Conservation (phyloP, 2,797 vertebrate genomes). For the Ptychadena robeensis region DNA sequence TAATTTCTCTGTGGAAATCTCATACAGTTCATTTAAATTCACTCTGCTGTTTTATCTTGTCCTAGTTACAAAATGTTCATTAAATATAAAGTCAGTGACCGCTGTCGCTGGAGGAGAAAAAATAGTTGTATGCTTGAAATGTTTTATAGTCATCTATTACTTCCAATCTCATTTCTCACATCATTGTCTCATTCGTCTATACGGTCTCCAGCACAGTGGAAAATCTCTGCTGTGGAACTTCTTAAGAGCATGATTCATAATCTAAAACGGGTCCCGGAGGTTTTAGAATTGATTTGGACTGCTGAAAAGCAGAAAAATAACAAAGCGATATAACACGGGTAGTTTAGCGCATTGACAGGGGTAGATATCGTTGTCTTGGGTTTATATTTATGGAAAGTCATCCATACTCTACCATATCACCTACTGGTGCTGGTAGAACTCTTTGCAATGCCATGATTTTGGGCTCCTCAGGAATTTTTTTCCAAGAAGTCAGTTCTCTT, state of each 20-base stretch:
- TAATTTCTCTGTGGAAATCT: not conserved
- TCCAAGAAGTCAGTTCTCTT: too few species aligned
- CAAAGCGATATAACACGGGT: not conserved
- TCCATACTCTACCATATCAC: too few species aligned
- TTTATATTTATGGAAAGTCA: not conserved
- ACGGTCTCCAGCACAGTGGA: conserved; percentile 15
- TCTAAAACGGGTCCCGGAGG: conserved; percentile 21
- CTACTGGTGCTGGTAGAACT: not conserved
- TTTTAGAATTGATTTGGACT: not conserved
- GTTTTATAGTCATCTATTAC: conserved; percentile 15
- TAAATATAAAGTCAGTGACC: conserved; percentile 34
- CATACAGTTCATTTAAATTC: conserved; percentile 5
- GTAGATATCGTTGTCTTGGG: not conserved
- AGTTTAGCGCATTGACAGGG: not conserved
- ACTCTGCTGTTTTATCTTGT: conserved; percentile 18
- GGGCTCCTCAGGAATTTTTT: too few species aligned
- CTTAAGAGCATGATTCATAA: conserved; percentile 32
- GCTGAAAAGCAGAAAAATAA: not conserved
- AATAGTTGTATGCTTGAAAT: conserved; percentile 32
- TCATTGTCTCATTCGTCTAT: not conserved
- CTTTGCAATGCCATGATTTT: not conserved
- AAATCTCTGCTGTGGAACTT: conserved; percentile 36
- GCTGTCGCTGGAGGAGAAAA: not conserved
- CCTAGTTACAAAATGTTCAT: conserved; percentile 30
- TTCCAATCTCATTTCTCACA: conserved; percentile 16